Base-by-base conservation (phyloP, 2,113 vertebrate species). In the Lampris incognitus region DNA sequence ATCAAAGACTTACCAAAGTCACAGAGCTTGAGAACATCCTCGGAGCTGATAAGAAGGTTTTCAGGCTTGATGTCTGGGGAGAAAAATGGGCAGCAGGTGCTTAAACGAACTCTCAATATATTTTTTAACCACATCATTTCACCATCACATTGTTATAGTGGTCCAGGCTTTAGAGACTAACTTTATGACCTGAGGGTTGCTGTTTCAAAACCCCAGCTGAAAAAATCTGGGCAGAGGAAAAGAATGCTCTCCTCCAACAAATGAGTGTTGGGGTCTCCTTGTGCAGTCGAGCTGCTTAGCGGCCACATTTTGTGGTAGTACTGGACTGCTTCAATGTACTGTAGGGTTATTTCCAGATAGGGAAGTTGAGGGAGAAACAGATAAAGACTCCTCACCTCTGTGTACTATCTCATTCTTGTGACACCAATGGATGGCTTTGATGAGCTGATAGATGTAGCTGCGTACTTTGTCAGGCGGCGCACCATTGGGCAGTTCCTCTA, bases 351-450 rank as follows among this genome's bases (percentile, higher is more conserved):
- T 8, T 39, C 24, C 9, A 58, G 1, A 6, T 37, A n/a, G 8
- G 51, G 37, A 48, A n/a, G 51, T 9, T 7, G 11, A 66, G 7
- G 6, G 11, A 65, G n/a, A 37, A 64, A 64, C 3, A 36, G 48
- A 69, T 9, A 13, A 1, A 5, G 8, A 71, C 5, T 3, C 4
- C 92, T 95, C 85, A 98, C 98, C 98, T 96, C 98, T 94, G 88
- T 99, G 98, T 57, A 99, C 97, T 40, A 99, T 99, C 83, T 99
- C 97, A 74, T 99, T 99, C 92, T 97, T 99, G 93, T 99, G 98
- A 92, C 98, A 99, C 98, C 98, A 99, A 87, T 99, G 97, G 93
- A 99, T 98, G 83, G 98, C 98, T 94, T 98, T 99, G 89, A 99
- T 99, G 82, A 99, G 94, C 88, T 99, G 98, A 89, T 97, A 99